Percentiles rank a stretch among this genome's conserved stretches.
phyloP scores from a whole-genome alignment of 2,113 vertebrate species.

The Raja brachyura region DNA sequence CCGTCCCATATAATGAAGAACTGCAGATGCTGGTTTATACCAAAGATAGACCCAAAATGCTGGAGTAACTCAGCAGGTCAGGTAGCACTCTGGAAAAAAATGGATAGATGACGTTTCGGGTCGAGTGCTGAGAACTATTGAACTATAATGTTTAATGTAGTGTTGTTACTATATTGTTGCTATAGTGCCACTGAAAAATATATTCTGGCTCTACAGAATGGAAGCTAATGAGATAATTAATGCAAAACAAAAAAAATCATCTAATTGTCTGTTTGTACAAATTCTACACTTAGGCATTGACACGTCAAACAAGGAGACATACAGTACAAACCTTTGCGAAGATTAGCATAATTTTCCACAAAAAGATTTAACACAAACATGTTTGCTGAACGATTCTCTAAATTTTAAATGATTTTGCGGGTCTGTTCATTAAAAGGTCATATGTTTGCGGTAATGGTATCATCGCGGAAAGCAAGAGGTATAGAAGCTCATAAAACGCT shows the following conservation, averaged over 20 bases:
- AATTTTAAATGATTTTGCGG: conserved; percentile 22
- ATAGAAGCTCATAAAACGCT: conserved; percentile 28
- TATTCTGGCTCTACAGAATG: neutral
- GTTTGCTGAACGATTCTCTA: neutral
- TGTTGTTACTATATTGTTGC: neutral
- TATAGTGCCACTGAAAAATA: neutral
- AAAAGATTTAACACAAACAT: neutral
- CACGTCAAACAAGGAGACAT: neutral
- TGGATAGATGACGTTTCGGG: too few relatives aligned
- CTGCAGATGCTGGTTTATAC: too few relatives aligned
- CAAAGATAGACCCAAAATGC: too few relatives aligned
- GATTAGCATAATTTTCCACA: neutral
- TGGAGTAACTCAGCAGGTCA: too few relatives aligned
- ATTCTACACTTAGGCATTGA: neutral
- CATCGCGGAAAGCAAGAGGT: conserved; percentile 15
- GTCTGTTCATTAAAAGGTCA: conserved; percentile 36
- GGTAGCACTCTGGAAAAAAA: too few relatives aligned
- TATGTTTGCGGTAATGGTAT: conserved; percentile 22
- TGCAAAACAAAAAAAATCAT: neutral
- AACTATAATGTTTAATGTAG: neutral
- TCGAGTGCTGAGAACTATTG: too few relatives aligned
- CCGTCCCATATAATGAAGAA: too few relatives aligned
- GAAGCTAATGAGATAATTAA: neutral
- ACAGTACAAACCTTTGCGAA: neutral
- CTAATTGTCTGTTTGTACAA: neutral